Evolutionary conservation across 2,888 invertebrate species (phyloP), one percentile per base, ranked within the genome.

Genomic region (Eristalis arbustorum): DNA sequence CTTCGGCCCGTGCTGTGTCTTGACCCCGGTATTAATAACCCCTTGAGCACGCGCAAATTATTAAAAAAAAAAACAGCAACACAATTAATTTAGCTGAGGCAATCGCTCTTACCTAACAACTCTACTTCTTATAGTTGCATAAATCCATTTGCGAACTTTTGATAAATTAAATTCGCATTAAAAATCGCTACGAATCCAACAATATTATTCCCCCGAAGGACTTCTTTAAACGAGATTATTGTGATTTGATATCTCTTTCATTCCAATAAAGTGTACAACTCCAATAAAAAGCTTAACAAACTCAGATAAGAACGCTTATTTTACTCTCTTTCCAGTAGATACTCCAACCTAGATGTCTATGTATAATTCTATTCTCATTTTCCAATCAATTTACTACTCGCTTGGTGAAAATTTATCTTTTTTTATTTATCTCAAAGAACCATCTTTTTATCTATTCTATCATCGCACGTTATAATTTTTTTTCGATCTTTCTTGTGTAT

Each of bases 281-380:
- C 85, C 85, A 49, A 78, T 85, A 85, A 77, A 85, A 81, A 81
- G 85, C 73, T 3, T 13, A 77, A 71, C 69, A 81, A 69, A 14
- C 73, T 42, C 23, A 40, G 22, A 76, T 59, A 61, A 59, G 49
- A 81, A 85, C 85, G 85, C 85, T 85, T 85, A 85, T 85, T 85
- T 85, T 85, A 85, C 85, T 85, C 85, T 84, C 64, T 83, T 61
- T 69, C 85, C 85, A 64, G 59, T 77, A 85, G 85, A 74, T 61
- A 62, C 74, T 77, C 68, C 74, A 62, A 74, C 49, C 61, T 85
- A 78, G 74, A 59, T 66, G 66, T 22, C 37, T 73, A 62, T 67
- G 13, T 69, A 69, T 42, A 49, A 18, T 84, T 78, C 42, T 61
- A 57, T 42, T 57, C 22, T 77, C 72, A 68, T 80, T 28, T 77